phyloP scores from a whole-genome alignment of 2,113 vertebrate species.

The Nipponia nippon region DNA sequence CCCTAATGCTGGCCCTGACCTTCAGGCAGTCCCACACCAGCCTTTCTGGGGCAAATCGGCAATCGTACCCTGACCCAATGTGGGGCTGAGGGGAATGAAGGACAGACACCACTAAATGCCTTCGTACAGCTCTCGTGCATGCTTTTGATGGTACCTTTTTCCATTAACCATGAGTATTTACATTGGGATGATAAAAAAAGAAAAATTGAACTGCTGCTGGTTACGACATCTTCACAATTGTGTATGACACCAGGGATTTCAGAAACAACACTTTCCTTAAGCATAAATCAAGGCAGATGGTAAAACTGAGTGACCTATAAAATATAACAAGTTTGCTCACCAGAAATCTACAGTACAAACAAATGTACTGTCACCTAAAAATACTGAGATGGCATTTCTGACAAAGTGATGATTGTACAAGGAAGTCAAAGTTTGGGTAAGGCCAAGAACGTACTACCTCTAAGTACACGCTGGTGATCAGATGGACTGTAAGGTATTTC shows the following conservation, averaged over 20 bases:
- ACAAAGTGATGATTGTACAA: not conserved
- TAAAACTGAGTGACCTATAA: constrained; percentile 35
- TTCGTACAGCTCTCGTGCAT: not conserved
- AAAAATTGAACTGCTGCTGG: not conserved
- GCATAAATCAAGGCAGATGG: constrained; percentile 43
- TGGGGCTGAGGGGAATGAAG: not conserved
- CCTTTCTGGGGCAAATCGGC: not conserved
- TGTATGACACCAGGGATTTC: not conserved
- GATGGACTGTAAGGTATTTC: not conserved
- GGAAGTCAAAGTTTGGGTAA: not conserved
- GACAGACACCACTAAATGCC: too few relatives aligned
- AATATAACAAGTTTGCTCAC: not conserved
- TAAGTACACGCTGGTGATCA: not conserved
- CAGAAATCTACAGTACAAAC: not conserved
- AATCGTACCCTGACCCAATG: not conserved
- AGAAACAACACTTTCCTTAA: not conserved
- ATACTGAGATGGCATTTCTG: not conserved
- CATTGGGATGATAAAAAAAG: too few relatives aligned
- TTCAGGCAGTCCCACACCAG: not conserved
- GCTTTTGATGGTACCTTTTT: not conserved
- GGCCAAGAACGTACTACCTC: not conserved
- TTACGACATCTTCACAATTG: rapidly evolving
- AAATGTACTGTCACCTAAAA: constrained; percentile 24
- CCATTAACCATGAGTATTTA: not conserved
- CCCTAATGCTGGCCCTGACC: not conserved